phyloP scores from a whole-genome alignment of 2,888 invertebrate species.

The Tryphoninae sp. region DNA sequence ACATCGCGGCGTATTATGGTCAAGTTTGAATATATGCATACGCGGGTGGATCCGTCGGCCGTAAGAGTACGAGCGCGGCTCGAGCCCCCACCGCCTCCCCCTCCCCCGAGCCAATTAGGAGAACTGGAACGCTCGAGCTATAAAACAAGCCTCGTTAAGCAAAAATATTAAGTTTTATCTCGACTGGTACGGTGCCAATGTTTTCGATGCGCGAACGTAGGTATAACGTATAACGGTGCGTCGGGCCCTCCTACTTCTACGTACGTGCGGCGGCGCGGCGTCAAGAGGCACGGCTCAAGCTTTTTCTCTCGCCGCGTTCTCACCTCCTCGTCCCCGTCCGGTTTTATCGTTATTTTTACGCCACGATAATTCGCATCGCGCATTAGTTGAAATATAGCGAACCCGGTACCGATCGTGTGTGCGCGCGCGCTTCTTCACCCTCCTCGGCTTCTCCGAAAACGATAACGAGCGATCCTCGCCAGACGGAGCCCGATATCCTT shows the following conservation, averaged over 20 bases:
- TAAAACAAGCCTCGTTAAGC: constrained; percentile 77
- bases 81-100: constrained; percentile 39
- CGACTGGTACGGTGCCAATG: constrained; percentile 74
- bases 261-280: too few relatives aligned
- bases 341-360: constrained; percentile 31
- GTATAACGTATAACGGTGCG: constrained; percentile 29
- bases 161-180: constrained; percentile 78
- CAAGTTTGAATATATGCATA: constrained; percentile 21
- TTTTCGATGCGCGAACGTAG: constrained; percentile 32
- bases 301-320: constrained; percentile 17
- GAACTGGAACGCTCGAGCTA: constrained; percentile 71
- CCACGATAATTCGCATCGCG: too few relatives aligned
- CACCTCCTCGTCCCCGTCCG: constrained; percentile 18
- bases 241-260: too few relatives aligned
- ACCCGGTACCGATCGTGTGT: too few relatives aligned
- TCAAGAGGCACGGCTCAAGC: neutral
- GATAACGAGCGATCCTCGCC: too few relatives aligned
- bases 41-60: neutral
- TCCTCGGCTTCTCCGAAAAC: too few relatives aligned
- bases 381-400: too few relatives aligned
- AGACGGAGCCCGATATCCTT: too few relatives aligned
- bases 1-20: constrained; percentile 10
- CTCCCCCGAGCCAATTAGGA: constrained; percentile 71
- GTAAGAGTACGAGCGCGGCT: constrained; percentile 33
- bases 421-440: too few relatives aligned